Percentiles rank a stretch among this genome's conserved stretches.
phyloP scores from a whole-genome alignment of 2,888 invertebrate genomes.

The Eubasilissa splendida region DNA sequence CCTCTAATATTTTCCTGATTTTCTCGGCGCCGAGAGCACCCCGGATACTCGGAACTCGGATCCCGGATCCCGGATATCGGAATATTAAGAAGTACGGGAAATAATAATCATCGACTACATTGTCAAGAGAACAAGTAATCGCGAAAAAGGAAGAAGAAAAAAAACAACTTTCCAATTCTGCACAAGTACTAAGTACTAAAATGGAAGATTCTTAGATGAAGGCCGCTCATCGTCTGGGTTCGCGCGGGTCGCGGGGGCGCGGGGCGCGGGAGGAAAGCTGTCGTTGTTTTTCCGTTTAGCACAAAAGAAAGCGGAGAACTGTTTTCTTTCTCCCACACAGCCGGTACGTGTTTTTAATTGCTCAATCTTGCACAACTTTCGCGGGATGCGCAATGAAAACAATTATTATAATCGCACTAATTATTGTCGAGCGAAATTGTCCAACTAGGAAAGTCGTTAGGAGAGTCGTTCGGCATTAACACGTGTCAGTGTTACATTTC shows the following conservation, averaged over 20 bases:
- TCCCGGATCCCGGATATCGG: constrained; percentile 16
- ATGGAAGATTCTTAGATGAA: constrained; percentile 25
- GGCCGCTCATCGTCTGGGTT: constrained; percentile 16
- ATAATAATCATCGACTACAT: constrained; percentile 36
- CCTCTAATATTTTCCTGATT: constrained; percentile 30
- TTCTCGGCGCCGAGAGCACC: constrained; percentile 1
- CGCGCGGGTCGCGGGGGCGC: constrained; percentile 13
- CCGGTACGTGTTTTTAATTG: constrained; percentile 53
- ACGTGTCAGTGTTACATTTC: too few relatives aligned
- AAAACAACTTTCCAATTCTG: constrained; percentile 26
- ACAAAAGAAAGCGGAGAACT: constrained; percentile 27
- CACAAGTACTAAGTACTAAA: not conserved
- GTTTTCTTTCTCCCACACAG: constrained; percentile 12
- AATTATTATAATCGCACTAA: constrained; percentile 19
- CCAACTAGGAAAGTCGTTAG: not conserved
- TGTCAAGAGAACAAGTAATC: constrained; percentile 34
- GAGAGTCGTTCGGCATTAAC: too few relatives aligned
- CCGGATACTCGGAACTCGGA: not conserved
- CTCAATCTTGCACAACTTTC: constrained; percentile 51
- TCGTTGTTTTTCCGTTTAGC: constrained; percentile 39
- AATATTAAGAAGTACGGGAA: constrained; percentile 14
- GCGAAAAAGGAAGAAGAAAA: not conserved
- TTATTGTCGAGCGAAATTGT: constrained; percentile 29
- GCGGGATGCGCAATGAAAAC: constrained; percentile 45
- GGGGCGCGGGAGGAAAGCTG: constrained; percentile 21